These are phyloP conservation scores for Reticulitermes lucifugus DNA, from an alignment of 2,888 invertebrate genomes.

Conservation along the genomic window DNA sequence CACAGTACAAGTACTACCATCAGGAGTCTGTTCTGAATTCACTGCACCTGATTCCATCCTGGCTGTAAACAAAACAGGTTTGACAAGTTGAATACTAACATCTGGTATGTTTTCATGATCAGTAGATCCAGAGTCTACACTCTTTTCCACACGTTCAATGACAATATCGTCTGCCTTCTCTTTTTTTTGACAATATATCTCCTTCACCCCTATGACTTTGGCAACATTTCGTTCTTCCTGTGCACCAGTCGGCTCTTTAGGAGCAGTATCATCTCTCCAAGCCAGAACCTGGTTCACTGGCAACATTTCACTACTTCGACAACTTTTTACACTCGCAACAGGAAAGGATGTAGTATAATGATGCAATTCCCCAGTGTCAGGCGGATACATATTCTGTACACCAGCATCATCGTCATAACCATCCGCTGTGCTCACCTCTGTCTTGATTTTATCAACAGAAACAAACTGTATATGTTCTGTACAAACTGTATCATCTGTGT, in stretches of 20 bases:
- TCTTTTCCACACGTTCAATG: neutral
- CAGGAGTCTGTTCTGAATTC: neutral
- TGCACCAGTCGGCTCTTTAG: no score
- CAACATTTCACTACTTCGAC: neutral
- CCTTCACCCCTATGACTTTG: no score
- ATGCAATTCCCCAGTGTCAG: neutral
- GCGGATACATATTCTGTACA: no score
- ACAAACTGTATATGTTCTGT: neutral
- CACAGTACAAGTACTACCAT: neutral
- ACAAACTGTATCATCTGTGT: neutral
- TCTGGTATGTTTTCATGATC: neutral
- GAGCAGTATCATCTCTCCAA: no score
- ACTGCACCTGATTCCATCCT: neutral
- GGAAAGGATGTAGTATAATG: neutral
- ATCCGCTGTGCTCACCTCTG: neutral
- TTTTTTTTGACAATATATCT: no score
- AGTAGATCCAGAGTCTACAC: neutral
- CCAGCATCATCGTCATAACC: no score
- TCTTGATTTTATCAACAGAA: neutral
- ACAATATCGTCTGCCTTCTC: neutral
- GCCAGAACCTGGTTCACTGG: neutral
- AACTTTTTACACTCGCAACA: neutral
- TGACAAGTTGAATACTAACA: neutral
- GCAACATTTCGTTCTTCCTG: no score
- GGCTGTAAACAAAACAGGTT: neutral